phyloP scores from a whole-genome alignment of 2,797 vertebrate genomes.

The Melanotaenia pygmaea region DNA sequence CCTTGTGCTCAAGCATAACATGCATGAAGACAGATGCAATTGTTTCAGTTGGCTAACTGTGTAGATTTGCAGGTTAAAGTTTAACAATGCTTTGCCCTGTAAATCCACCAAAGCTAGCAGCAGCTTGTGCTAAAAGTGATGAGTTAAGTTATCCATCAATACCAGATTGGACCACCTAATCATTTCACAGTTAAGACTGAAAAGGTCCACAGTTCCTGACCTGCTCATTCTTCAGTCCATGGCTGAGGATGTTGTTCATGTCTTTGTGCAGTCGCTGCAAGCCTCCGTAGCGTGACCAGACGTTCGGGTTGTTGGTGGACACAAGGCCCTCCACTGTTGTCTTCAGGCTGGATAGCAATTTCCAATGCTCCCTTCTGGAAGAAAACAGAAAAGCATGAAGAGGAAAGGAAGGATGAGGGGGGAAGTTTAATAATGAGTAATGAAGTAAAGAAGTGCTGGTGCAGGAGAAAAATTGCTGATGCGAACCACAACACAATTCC shows the following conservation, averaged over 20 bases:
- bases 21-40: not conserved
- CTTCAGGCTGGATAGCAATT: slow-evolving; percentile 93
- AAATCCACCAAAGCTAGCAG: not conserved
- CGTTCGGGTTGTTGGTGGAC: slow-evolving; percentile 94
- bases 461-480: slow-evolving; percentile 43
- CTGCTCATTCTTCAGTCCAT: slow-evolving; percentile 93
- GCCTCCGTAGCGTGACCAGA: slow-evolving; percentile 97
- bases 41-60: not conserved
- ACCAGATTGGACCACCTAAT: not conserved
- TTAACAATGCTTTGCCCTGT: slow-evolving; percentile 7
- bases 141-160: not conserved
- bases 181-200: not conserved
- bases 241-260: slow-evolving; percentile 96
- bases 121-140: not conserved
- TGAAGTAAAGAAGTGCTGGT: slow-evolving; percentile 34
- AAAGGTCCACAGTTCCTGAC: slow-evolving; percentile 62
- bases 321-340: slow-evolving; percentile 96
- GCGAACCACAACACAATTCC: slow-evolving; percentile 2
- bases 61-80: not conserved
- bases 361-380: slow-evolving; percentile 92
- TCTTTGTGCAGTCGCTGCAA: slow-evolving; percentile 95
- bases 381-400: slow-evolving; percentile 11
- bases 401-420: not conserved
- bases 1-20: slow-evolving; percentile 8
- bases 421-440: slow-evolving; percentile 42